These are phyloP conservation scores for Trachymyrmex cornetzi DNA, from an alignment of 1,140 invertebrate species.

Conservation along the genomic window DNA sequence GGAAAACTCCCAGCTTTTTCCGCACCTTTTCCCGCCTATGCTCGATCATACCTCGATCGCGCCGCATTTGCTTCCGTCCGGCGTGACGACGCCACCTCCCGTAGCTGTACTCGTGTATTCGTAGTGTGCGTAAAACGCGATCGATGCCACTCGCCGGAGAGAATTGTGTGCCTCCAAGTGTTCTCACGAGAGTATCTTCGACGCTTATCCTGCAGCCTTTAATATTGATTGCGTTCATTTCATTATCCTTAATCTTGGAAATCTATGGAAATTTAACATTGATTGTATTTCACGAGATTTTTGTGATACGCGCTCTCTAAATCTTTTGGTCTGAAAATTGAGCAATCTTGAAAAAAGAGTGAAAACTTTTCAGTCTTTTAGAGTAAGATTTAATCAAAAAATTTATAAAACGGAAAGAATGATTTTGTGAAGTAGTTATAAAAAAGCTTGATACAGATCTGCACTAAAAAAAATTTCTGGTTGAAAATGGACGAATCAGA, in stretches of 20 bases:
- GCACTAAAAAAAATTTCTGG: too few relatives aligned
- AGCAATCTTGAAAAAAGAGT: too few relatives aligned
- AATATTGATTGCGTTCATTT: constrained; percentile 13
- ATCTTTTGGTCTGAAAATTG: too few relatives aligned
- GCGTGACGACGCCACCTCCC: constrained; percentile 2
- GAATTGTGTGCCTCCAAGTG: not conserved
- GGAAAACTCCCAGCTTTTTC: constrained; percentile 51
- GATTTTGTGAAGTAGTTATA: too few relatives aligned
- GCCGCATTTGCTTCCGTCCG: constrained; percentile 46
- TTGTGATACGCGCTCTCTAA: too few relatives aligned
- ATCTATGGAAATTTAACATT: not conserved
- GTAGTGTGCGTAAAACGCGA: constrained; percentile 43
- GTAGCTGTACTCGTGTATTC: not conserved
- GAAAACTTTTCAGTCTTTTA: too few relatives aligned
- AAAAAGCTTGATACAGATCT: too few relatives aligned
- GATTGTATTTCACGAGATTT: not conserved
- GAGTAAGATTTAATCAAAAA: too few relatives aligned
- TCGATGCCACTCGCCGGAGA: constrained; percentile 43
- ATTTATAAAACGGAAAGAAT: too few relatives aligned
- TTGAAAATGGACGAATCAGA: too few relatives aligned
- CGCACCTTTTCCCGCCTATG: constrained; percentile 28
- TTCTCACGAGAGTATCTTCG: not conserved
- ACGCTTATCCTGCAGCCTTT: not conserved
- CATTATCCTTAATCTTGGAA: constrained; percentile 22
- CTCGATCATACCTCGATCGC: constrained; percentile 38